A percentile compares a stretch with the other conserved stretches of the same genome.
Conservation (phyloP, 1,140 invertebrate genomes). For the Euura lappo region DNA sequence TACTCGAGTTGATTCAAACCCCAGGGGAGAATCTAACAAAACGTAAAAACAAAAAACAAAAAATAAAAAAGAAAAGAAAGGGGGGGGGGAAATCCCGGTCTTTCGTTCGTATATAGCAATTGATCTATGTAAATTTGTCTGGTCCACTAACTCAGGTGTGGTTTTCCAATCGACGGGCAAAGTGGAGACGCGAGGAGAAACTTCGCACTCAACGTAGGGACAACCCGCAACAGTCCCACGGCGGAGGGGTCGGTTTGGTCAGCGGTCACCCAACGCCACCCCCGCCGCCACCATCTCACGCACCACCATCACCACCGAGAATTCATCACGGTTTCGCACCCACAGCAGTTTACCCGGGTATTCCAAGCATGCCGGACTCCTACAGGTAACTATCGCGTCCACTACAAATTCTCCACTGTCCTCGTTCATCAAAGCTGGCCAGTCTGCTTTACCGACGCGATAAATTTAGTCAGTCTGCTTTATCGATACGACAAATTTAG, state of each 20-base stretch:
- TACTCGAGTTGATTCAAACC: no score
- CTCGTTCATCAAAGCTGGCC: no score
- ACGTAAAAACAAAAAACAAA: no score
- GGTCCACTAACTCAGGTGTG: constrained; percentile 80
- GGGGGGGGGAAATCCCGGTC: not conserved
- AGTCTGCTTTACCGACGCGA: no score
- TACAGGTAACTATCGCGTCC: constrained; percentile 61
- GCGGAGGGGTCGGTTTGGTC: constrained; percentile 51
- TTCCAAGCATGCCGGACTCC: constrained; percentile 65
- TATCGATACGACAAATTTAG: no score
- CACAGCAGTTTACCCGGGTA: constrained; percentile 55
- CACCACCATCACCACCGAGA: constrained; percentile 54
- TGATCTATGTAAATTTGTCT: constrained; percentile 50
- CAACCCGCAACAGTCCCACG: constrained; percentile 53
- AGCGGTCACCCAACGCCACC: constrained; percentile 64
- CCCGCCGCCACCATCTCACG: constrained; percentile 51
- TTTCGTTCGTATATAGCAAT: constrained; percentile 33
- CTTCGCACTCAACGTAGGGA: constrained; percentile 83
- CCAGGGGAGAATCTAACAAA: no score
- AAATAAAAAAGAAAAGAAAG: no score
- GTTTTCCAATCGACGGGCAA: constrained; percentile 98
- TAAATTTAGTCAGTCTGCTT: no score
- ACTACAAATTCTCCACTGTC: no score
- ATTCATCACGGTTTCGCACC: constrained; percentile 58
- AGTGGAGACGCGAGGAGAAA: constrained; percentile 98